phyloP scores from a whole-genome alignment of 1,140 invertebrate species.

The Scylla paramamosain region DNA sequence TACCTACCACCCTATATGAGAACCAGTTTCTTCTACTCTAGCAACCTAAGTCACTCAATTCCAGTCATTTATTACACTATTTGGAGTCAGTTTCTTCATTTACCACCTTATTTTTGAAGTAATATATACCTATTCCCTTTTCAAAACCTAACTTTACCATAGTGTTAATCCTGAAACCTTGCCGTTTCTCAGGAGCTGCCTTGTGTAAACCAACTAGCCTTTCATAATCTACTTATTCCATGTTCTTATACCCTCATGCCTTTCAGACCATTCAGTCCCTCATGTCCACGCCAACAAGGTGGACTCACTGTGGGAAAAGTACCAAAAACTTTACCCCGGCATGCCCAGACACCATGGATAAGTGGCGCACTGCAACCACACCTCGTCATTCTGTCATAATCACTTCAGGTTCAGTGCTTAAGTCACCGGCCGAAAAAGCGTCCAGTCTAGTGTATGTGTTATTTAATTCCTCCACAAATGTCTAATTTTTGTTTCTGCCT shows the following conservation, averaged over 20 bases:
- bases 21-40: too few relatives aligned
- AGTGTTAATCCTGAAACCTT: too few relatives aligned
- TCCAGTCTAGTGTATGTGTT: not conserved
- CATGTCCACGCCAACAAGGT: constrained; percentile 69
- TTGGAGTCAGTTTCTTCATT: too few relatives aligned
- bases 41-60: too few relatives aligned
- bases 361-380: not conserved
- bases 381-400: not conserved
- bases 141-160: too few relatives aligned
- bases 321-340: not conserved
- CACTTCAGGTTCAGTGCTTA: not conserved
- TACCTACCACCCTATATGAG: too few relatives aligned
- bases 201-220: too few relatives aligned
- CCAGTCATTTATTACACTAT: too few relatives aligned
- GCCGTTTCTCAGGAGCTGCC: too few relatives aligned
- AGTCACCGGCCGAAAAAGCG: not conserved
- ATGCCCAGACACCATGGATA: constrained; percentile 28
- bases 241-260: not conserved
- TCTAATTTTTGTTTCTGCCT: not conserved
- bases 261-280: constrained; percentile 74
- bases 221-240: too few relatives aligned
- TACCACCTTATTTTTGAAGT: too few relatives aligned
- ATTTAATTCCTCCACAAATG: not conserved
- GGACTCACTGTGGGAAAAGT: constrained; percentile 63
- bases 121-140: too few relatives aligned